These are phyloP conservation scores for Rhombomys opimus DNA, from an alignment of 2,113 vertebrate species.

Conservation along the genomic window DNA sequence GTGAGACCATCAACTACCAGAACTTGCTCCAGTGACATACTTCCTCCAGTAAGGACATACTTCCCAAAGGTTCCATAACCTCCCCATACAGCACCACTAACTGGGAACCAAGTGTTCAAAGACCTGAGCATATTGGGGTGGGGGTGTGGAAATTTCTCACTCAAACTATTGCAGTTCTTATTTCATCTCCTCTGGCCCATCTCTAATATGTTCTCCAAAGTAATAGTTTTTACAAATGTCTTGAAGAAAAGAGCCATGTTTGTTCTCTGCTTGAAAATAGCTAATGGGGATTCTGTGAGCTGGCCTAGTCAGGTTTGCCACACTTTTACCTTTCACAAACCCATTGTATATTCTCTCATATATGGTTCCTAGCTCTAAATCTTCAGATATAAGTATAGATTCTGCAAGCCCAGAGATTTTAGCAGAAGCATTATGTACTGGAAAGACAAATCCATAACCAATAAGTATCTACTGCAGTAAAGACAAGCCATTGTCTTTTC, in stretches of 20 bases:
- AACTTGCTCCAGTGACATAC: not conserved
- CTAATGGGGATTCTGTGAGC: not conserved
- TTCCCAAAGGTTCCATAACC: not conserved
- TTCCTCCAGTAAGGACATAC: not conserved
- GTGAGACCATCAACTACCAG: not conserved
- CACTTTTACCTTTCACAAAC: not conserved
- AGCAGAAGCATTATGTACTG: not conserved
- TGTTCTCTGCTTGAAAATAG: not conserved
- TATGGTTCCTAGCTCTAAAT: not conserved
- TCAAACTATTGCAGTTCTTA: not conserved
- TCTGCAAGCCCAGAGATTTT: not conserved
- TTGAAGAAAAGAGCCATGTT: not conserved
- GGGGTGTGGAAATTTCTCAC: not conserved
- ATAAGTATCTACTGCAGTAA: not conserved
- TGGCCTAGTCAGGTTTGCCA: not conserved
- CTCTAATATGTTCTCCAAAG: not conserved
- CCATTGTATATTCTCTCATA: not conserved
- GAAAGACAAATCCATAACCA: not conserved
- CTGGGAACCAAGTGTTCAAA: not conserved
- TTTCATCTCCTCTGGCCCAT: not conserved
- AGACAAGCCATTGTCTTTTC: not conserved
- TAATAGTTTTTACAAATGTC: not conserved
- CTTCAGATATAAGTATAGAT: not conserved
- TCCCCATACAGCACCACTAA: not conserved
- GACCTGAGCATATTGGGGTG: not conserved